Evolutionary conservation across 2,113 vertebrate species (phyloP).

Genomic region (Eira barbara): DNA sequence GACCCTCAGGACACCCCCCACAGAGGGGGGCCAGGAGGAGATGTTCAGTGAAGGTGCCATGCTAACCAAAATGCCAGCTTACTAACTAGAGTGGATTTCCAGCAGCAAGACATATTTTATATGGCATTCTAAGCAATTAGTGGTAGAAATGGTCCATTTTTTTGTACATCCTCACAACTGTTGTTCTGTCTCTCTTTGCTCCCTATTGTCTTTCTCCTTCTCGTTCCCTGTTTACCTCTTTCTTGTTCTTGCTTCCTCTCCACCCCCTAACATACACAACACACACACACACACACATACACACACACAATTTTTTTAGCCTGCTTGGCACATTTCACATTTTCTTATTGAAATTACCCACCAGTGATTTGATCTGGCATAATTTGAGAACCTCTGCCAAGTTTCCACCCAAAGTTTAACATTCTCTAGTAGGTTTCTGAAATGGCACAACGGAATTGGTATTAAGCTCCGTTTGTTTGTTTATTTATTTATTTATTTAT

Average conservation of each 20-base stretch:
- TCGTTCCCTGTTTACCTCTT: background rate
- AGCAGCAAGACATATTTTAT: background rate
- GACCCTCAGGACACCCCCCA: fast-evolving
- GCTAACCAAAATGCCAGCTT: background rate
- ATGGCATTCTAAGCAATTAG: background rate
- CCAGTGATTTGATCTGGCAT: background rate
- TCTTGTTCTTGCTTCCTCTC: background rate
- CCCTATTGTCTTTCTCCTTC: background rate
- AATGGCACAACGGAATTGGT: background rate
- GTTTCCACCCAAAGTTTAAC: background rate
- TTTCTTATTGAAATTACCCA: background rate
- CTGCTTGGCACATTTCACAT: background rate
- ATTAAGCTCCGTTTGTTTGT: background rate
- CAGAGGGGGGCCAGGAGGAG: background rate
- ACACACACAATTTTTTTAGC: background rate
- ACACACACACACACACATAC: background rate
- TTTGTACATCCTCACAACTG: background rate
- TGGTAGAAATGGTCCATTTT: background rate
- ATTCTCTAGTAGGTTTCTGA: background rate
- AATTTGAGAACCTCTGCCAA: background rate
- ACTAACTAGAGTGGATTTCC: background rate
- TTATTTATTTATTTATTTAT: too few relatives aligned
- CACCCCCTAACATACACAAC: background rate
- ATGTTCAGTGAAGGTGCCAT: background rate
- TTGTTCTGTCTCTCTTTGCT: background rate